Conservation (phyloP, 2,888 invertebrate genomes). For the Sericinus montela region DNA sequence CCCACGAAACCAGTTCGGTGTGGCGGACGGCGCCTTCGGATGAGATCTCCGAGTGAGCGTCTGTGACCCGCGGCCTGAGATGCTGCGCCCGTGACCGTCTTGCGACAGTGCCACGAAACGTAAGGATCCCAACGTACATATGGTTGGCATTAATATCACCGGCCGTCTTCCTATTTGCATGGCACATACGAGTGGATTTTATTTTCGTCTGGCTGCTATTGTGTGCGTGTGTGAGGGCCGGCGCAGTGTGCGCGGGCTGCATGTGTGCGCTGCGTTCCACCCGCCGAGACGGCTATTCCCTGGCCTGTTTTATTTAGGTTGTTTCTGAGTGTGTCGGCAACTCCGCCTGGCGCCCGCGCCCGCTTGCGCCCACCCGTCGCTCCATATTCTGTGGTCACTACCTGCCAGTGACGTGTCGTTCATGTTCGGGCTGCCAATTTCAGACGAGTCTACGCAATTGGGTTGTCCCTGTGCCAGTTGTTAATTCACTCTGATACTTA, state of each 20-base stretch:
- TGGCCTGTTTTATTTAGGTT: conserved; percentile 71
- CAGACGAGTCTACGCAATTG: conserved; percentile 2
- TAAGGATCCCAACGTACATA: conserved; percentile 73
- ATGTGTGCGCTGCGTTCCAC: conserved; percentile 40
- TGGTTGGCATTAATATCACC: conserved; percentile 51
- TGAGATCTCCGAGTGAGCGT: conserved; percentile 61
- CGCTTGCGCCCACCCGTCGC: conserved; percentile 28
- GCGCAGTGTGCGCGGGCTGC: conserved; percentile 39
- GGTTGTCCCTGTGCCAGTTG: conserved; percentile 6
- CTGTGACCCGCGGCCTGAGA: conserved; percentile 68
- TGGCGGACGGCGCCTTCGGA: conserved; percentile 59
- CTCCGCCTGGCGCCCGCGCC: conserved; percentile 34
- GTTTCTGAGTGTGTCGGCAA: conserved; percentile 57
- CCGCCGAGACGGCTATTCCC: conserved; percentile 67
- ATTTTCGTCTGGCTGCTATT: conserved; percentile 71
- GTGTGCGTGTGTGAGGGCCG: conserved; percentile 53
- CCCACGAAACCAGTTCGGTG: conserved; percentile 64
- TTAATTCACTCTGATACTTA: conserved; percentile 11
- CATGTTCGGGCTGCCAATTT: conserved; percentile 31
- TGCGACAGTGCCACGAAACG: conserved; percentile 76
- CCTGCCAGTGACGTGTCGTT: conserved; percentile 25
- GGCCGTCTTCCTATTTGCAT: conserved; percentile 75
- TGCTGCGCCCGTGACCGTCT: conserved; percentile 77
- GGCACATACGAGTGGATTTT: conserved; percentile 77
- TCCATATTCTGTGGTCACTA: conserved; percentile 28